Conservation (phyloP, 1,140 invertebrate species). For the Bombus haemorrhoidalis region DNA sequence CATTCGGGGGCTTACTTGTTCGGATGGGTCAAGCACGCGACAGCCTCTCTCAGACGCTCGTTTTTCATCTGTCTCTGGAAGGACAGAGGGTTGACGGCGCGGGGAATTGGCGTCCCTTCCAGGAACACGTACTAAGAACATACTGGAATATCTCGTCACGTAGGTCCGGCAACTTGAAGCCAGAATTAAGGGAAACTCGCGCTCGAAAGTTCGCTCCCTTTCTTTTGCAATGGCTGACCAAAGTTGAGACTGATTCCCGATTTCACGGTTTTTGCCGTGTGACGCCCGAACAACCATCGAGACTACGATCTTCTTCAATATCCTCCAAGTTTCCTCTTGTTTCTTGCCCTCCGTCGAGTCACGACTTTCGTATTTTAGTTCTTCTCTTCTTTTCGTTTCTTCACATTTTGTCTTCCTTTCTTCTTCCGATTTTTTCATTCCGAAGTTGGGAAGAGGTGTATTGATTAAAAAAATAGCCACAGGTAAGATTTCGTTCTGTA, state of each 20-base stretch:
- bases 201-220: slow-evolving; percentile 46
- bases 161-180: slow-evolving; percentile 57
- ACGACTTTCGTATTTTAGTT: not conserved
- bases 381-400: not conserved
- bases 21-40: slow-evolving; percentile 57
- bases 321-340: slow-evolving; percentile 10
- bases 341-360: not conserved
- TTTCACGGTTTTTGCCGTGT: slow-evolving; percentile 34
- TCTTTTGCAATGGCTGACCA: slow-evolving; percentile 41
- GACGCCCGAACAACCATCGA: slow-evolving; percentile 23
- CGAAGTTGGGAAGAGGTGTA: not conserved
- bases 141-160: slow-evolving; percentile 66
- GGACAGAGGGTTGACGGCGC: slow-evolving; percentile 60
- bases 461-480: not conserved
- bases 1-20: slow-evolving; percentile 37
- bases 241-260: slow-evolving; percentile 36
- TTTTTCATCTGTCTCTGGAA: slow-evolving; percentile 71
- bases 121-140: slow-evolving; percentile 60
- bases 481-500: not conserved
- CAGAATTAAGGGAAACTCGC: slow-evolving; percentile 64
- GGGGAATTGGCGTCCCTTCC: slow-evolving; percentile 60
- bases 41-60: slow-evolving; percentile 55
- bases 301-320: slow-evolving; percentile 42
- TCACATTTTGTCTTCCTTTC: not conserved
- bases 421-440: too few species aligned